Evolutionary conservation across 2,888 invertebrate genomes (phyloP).

Genomic region (Abrostola triplasia): DNA sequence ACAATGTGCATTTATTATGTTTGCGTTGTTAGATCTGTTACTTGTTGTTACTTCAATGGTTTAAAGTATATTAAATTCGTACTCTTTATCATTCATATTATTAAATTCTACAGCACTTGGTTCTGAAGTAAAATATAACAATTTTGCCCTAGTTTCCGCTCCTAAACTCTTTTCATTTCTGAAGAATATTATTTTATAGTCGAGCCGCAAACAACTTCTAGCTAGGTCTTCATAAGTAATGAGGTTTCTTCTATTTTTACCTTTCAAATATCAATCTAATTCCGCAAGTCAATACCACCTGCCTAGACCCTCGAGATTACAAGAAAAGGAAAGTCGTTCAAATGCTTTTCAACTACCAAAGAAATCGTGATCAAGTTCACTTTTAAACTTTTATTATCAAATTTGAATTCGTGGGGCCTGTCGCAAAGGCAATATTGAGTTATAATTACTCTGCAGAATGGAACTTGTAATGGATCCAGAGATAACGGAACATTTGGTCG

Average conservation of each 20-base stretch:
- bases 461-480: conserved; percentile 79
- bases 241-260: not conserved
- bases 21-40: no score
- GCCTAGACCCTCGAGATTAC: conserved; percentile 6
- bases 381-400: conserved; percentile 56
- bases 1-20: no score
- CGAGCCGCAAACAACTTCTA: not conserved
- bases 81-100: no score
- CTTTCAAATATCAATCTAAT: not conserved
- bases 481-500: conserved; percentile 66
- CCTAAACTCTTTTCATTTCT: not conserved
- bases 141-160: not conserved
- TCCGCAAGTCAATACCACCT: conserved; percentile 3
- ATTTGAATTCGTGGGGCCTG: conserved; percentile 52
- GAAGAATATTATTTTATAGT: not conserved
- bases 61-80: no score
- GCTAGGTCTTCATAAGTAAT: not conserved
- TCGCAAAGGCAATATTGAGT: conserved; percentile 74
- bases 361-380: conserved; percentile 50
- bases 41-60: no score
- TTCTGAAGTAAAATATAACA: no score
- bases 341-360: conserved; percentile 37
- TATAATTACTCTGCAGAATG: conserved; percentile 73
- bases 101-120: no score
- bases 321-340: conserved; percentile 1